Base-by-base conservation (phyloP, 2,113 vertebrate genomes). In the Tachysurus fulvidraco region DNA sequence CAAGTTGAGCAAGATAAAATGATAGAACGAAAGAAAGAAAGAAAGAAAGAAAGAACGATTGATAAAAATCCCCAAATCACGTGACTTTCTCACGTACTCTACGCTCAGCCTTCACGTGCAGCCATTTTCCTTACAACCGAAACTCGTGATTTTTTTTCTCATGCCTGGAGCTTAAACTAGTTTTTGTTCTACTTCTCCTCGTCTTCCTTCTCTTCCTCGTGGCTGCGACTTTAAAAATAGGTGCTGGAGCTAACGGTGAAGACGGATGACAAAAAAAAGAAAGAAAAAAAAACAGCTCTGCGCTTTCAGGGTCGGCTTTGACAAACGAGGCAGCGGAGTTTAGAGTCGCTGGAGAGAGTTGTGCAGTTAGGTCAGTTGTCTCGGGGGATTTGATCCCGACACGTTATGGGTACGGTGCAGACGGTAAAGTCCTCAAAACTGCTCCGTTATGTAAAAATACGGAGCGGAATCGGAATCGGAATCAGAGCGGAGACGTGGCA, bases 291-390 rank as follows among this genome's bases (percentile, higher is more conserved):
- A 46, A 5, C 81, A 52, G 73, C 84, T 87, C 87, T 87, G 88
- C 88, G 80, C 89, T 93, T 94, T 94, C 91, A 92, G 93, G 94
- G 94, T 94, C 93, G 93, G 88, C 92, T 52, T 93, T 95, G 94
- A 95, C 92, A 95, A 95, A 94, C 94, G 93, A 93, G 93, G 92
- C 93, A 91, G 89, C 88, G 17, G 92, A 92, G 92, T 92, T 92
- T 89, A 16, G 50, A 83, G 90, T 85, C 93, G 92, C 92, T 83
- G 44, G 44, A 79, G 94, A 93, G 94, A 95, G 86, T 89, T 83
- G 89, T 89, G 55, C 92, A 94, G 94, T 93, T 94, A 93, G 95
- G 94, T 94, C 93, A 93, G 89, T 21, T 50, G 81, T 93, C 92
- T 93, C 94, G 83, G 36, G 91, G 87, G 92, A 85, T 65, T 81